phyloP scores from a whole-genome alignment of 2,113 vertebrate genomes.

The Odocoileus hemionus region DNA sequence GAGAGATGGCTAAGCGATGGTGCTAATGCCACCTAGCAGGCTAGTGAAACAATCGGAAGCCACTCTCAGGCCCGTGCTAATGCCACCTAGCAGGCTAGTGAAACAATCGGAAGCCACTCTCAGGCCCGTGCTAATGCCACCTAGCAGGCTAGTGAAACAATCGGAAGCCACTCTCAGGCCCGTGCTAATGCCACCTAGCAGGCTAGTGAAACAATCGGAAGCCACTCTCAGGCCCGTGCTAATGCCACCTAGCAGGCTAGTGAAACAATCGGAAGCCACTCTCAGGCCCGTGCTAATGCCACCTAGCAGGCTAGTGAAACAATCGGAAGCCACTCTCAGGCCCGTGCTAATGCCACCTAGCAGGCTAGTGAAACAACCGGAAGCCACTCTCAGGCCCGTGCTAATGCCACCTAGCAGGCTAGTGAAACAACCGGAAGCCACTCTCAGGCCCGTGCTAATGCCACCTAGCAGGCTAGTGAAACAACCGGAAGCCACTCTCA shows the following conservation, averaged over 20 bases:
- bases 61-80: too few species aligned
- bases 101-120: background rate
- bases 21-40: background rate
- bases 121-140: background rate
- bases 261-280: background rate
- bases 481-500: background rate
- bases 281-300: background rate
- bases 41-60: background rate
- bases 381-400: background rate
- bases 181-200: background rate
- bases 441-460: background rate
- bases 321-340: background rate
- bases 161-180: background rate
- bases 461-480: too few species aligned
- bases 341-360: background rate
- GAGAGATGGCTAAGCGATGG: background rate
- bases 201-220: background rate
- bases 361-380: background rate
- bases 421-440: background rate
- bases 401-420: too few species aligned
- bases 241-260: too few species aligned
- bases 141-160: background rate
- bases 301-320: too few species aligned
- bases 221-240: background rate
- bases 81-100: too few species aligned